Evolutionary conservation across 2,797 vertebrate genomes (phyloP).

Genomic region (Molossus molossus): DNA sequence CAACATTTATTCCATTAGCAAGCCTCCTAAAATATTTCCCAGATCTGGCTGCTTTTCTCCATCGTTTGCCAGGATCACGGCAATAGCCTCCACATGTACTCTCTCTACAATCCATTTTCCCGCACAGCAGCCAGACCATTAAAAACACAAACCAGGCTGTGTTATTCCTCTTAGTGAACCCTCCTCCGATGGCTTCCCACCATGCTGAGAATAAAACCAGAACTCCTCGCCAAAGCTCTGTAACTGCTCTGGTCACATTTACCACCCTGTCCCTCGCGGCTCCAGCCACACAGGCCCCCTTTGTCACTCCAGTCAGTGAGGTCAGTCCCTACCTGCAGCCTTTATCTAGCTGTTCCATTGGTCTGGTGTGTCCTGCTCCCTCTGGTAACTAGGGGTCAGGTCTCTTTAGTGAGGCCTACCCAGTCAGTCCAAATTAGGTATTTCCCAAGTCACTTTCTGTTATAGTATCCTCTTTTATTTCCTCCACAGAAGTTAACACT

Average conservation of each 20-base stretch:
- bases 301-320: rapidly evolving
- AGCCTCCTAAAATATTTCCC: not conserved
- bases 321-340: not conserved
- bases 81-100: not conserved
- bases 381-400: not conserved
- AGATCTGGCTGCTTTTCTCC: not conserved
- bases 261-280: rapidly evolving
- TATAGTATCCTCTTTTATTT: not conserved
- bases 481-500: not conserved
- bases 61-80: not conserved
- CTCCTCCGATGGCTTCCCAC: not conserved
- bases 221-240: not conserved
- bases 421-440: not conserved
- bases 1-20: not conserved
- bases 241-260: not conserved
- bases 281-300: not conserved
- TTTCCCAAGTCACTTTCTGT: not conserved
- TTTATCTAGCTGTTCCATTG: not conserved
- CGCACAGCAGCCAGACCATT: not conserved
- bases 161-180: not conserved
- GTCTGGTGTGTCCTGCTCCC: not conserved
- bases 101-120: not conserved
- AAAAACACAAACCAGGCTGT: not conserved
- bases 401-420: not conserved
- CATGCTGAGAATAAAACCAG: not conserved